A percentile compares a stretch with the other conserved stretches of the same genome.
phyloP scores from a whole-genome alignment of 2,888 invertebrate genomes.

The Epirrhoe tristata region DNA sequence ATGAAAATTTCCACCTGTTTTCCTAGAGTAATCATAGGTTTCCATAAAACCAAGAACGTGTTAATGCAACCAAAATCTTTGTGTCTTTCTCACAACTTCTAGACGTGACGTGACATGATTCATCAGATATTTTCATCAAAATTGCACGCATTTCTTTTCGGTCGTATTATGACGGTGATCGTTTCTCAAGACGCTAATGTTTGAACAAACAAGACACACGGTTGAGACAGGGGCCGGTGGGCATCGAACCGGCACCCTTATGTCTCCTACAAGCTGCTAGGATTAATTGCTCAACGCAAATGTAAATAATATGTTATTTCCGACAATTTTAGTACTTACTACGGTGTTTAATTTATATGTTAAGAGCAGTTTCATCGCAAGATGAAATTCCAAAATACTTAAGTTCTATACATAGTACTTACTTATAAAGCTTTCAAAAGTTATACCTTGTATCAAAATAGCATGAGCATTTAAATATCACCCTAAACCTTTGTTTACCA shows the following conservation, averaged over 20 bases:
- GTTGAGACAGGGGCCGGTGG: conserved; percentile 19
- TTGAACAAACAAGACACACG: conserved; percentile 16
- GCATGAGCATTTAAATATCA: conserved; percentile 3
- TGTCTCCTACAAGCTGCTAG: conserved; percentile 18
- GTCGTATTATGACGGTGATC: background rate
- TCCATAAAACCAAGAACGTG: background rate
- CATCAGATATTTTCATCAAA: background rate
- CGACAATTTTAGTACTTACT: conserved; percentile 1
- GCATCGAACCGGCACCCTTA: conserved; percentile 22
- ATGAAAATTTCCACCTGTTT: conserved; percentile 12
- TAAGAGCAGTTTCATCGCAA: too few relatives aligned
- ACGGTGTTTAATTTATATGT: too few relatives aligned
- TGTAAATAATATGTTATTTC: conserved; percentile 16
- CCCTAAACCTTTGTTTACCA: conserved; percentile 28
- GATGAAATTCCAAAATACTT: too few relatives aligned
- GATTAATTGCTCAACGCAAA: conserved; percentile 23
- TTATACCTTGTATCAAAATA: background rate
- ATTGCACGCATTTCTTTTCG: background rate
- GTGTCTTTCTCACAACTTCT: background rate
- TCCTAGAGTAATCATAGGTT: background rate
- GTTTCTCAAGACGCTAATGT: background rate
- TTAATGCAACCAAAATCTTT: background rate
- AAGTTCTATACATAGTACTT: too few relatives aligned
- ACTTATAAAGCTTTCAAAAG: too few relatives aligned
- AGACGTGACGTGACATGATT: too few relatives aligned